Percentiles rank a stretch among this genome's conserved stretches.
Evolutionary conservation across 1,140 invertebrate species (phyloP).

Genomic region (Aphaenogaster rudis): DNA sequence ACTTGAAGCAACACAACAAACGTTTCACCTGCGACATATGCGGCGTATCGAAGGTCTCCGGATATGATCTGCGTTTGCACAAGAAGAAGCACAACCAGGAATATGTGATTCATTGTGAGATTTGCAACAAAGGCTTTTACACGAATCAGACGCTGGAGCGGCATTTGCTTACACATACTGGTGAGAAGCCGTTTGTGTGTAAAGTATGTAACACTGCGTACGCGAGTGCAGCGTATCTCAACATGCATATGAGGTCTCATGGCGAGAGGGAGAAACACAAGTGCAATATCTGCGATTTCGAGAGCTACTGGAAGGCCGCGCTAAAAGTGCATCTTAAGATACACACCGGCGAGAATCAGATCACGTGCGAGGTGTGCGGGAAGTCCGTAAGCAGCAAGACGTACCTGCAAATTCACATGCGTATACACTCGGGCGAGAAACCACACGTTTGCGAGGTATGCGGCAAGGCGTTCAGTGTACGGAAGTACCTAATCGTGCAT

Average conservation of each 20-base stretch:
- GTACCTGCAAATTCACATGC: conserved; percentile 86
- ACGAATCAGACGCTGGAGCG: conserved; percentile 81
- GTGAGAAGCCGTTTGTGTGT: conserved; percentile 93
- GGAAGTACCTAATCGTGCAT: conserved; percentile 89
- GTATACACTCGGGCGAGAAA: conserved; percentile 91
- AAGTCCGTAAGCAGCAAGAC: conserved; percentile 89
- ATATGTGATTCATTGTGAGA: conserved; percentile 78
- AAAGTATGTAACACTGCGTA: conserved; percentile 89
- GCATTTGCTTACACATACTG: conserved; percentile 86
- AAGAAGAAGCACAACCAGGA: conserved; percentile 82
- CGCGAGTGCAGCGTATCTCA: conserved; percentile 80
- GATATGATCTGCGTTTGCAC: conserved; percentile 78
- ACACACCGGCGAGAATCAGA: conserved; percentile 87
- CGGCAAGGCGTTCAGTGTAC: conserved; percentile 90
- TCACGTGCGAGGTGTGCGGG: conserved; percentile 87
- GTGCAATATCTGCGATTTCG: conserved; percentile 80
- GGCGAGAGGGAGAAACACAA: conserved; percentile 84
- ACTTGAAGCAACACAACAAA: conserved; percentile 89
- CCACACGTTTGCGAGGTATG: conserved; percentile 92
- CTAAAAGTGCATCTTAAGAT: conserved; percentile 95
- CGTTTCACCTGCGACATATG: conserved; percentile 95
- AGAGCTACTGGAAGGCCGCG: conserved; percentile 83
- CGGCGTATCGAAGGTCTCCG: conserved; percentile 88
- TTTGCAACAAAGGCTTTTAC: conserved; percentile 82
- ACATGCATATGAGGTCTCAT: conserved; percentile 79